Conservation (phyloP, 2,888 invertebrate genomes). For the Rhyacophila evoluta region DNA sequence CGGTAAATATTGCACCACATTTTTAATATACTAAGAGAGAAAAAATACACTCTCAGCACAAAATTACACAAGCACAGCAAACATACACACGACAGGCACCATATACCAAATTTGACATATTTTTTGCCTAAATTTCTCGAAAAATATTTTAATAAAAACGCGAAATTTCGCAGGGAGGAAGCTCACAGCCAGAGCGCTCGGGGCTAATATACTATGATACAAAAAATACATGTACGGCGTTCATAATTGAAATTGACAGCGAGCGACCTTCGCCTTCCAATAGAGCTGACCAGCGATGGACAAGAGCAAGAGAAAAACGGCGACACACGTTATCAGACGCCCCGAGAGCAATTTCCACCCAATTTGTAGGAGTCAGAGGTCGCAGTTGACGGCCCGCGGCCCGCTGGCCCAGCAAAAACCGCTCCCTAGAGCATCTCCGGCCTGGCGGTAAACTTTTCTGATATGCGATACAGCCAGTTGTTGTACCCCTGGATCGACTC, state of each 20-base stretch:
- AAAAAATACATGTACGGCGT: constrained; percentile 17
- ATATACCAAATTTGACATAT: neutral
- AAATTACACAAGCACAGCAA: neutral
- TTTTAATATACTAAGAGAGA: too few species aligned
- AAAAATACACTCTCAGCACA: neutral
- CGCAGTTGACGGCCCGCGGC: constrained; percentile 28
- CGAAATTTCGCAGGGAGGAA: neutral
- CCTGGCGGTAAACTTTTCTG: constrained; percentile 13
- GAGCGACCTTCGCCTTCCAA: constrained; percentile 14
- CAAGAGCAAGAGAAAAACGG: constrained; percentile 12
- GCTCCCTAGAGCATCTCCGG: constrained; percentile 5
- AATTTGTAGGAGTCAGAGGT: constrained; percentile 39
- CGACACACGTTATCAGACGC: constrained; percentile 40
- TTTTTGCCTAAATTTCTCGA: neutral
- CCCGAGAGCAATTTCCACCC: constrained; percentile 45
- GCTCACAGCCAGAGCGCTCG: neutral
- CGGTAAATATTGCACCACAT: too few species aligned
- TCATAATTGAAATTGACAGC: constrained; percentile 24
- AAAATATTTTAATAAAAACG: neutral
- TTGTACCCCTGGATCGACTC: constrained; percentile 10
- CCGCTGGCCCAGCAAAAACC: constrained; percentile 19
- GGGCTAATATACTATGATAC: constrained; percentile 22
- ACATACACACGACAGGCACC: too few species aligned
- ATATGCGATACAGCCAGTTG: constrained; percentile 19
- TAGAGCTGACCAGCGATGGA: constrained; percentile 22